These are phyloP conservation scores for Oscheius sp. DNA, from an alignment of 1,140 invertebrate species.

Conservation along the genomic window DNA sequence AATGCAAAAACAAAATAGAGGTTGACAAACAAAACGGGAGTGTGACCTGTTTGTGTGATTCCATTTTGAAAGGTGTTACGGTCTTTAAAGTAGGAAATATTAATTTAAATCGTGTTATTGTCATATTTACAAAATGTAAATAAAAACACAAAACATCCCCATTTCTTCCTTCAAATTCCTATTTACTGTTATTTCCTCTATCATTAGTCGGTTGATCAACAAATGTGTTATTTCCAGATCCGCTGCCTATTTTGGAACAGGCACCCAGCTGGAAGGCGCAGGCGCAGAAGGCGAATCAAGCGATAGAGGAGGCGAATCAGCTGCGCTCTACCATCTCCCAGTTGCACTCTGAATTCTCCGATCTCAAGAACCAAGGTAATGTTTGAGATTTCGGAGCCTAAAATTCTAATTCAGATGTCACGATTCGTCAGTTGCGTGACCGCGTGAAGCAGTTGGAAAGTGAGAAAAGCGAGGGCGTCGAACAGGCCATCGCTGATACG, in stretches of 20 bases:
- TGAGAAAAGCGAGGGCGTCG: slow-evolving; percentile 14
- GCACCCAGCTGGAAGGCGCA: not conserved
- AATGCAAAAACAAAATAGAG: too few species aligned
- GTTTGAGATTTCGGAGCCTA: not conserved
- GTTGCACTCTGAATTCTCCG: slow-evolving; percentile 21
- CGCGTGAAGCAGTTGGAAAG: slow-evolving; percentile 27
- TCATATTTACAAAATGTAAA: too few species aligned
- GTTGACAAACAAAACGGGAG: too few species aligned
- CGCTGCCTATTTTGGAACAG: slow-evolving; percentile 1
- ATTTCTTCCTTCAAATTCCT: not conserved
- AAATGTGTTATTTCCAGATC: slow-evolving; percentile 2
- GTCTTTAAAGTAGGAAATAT: too few species aligned
- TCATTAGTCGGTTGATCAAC: not conserved
- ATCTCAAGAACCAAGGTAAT: slow-evolving; percentile 33
- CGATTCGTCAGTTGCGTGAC: slow-evolving; percentile 29
- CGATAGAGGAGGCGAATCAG: slow-evolving; percentile 24
- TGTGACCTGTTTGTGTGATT: too few species aligned
- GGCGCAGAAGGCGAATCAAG: slow-evolving; percentile 21
- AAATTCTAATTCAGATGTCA: slow-evolving; percentile 32
- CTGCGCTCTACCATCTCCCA: not conserved
- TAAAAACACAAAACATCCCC: too few species aligned
- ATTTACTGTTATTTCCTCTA: not conserved
- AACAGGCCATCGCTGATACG: slow-evolving; percentile 10
- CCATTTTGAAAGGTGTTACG: too few species aligned
- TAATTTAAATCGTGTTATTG: too few species aligned